Evolutionary conservation across 2,888 invertebrate genomes (phyloP).

Genomic region (Cybosia mesomella): DNA sequence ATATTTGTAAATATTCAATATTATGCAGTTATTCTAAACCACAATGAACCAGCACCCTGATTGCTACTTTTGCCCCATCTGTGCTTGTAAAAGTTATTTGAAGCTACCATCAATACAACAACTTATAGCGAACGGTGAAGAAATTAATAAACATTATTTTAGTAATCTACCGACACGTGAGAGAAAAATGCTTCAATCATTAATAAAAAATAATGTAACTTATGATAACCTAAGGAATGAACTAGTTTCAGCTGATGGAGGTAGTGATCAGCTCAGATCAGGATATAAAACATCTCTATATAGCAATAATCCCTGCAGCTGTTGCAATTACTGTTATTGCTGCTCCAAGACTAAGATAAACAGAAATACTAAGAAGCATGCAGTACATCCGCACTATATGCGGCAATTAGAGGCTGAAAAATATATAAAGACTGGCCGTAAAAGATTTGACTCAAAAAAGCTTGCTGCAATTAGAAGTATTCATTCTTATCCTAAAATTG

Average conservation of each 20-base stretch:
- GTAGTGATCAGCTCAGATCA: constrained; percentile 5
- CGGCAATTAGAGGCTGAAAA: not conserved
- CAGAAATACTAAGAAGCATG: not conserved
- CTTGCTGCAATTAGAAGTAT: constrained; percentile 1
- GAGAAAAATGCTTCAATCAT: not conserved
- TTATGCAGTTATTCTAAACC: not conserved
- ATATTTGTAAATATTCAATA: not conserved
- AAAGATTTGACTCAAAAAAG: constrained; percentile 6
- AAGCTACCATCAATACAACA: not conserved
- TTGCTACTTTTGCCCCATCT: not conserved
- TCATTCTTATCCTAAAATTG: not conserved
- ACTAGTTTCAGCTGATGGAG: not conserved
- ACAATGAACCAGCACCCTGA: not conserved
- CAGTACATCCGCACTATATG: not conserved
- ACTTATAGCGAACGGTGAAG: not conserved
- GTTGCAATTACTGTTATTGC: not conserved
- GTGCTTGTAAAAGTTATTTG: not conserved
- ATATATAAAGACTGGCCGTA: not conserved
- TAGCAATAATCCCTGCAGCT: not conserved
- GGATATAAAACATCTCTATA: not conserved
- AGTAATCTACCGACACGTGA: not conserved
- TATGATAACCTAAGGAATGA: not conserved
- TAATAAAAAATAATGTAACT: not conserved
- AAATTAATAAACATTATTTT: not conserved
- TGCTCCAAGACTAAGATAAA: not conserved